phyloP scores from a whole-genome alignment of 1,140 invertebrate genomes.

The Drosophila sp. region DNA sequence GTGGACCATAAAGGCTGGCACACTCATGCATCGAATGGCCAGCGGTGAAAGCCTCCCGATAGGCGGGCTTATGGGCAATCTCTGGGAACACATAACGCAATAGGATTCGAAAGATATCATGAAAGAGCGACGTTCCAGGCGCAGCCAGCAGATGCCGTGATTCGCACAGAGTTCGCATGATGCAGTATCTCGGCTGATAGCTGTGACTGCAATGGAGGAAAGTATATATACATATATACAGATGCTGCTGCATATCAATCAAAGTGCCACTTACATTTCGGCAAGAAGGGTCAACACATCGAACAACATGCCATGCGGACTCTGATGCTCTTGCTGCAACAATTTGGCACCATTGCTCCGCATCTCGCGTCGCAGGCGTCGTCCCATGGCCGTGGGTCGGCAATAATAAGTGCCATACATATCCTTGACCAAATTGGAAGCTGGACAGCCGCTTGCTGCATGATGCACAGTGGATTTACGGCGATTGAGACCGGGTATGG shows the following conservation, averaged over 20 bases:
- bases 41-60: constrained; percentile 61
- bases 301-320: constrained; percentile 60
- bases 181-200: constrained; percentile 86
- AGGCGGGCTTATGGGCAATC: constrained; percentile 66
- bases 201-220: constrained; percentile 83
- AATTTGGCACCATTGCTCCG: constrained; percentile 37
- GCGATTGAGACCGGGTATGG: constrained; percentile 29
- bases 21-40: constrained; percentile 66
- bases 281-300: constrained; percentile 55
- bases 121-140: constrained; percentile 86
- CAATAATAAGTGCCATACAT: constrained; percentile 63
- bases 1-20: constrained; percentile 65
- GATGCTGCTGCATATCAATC: neutral
- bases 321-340: constrained; percentile 39
- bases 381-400: constrained; percentile 29
- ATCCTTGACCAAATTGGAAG: constrained; percentile 57
- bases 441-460: constrained; percentile 52
- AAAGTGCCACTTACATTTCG: constrained; percentile 49
- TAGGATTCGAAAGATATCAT: constrained; percentile 87
- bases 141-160: constrained; percentile 85
- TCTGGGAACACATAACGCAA: constrained; percentile 85
- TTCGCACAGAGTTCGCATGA: constrained; percentile 88
- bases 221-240: neutral
- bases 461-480: constrained; percentile 51
- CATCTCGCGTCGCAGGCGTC: constrained; percentile 47